These are phyloP conservation scores for Graphium colonna DNA, from an alignment of 2,888 invertebrate genomes.

Conservation along the genomic window DNA sequence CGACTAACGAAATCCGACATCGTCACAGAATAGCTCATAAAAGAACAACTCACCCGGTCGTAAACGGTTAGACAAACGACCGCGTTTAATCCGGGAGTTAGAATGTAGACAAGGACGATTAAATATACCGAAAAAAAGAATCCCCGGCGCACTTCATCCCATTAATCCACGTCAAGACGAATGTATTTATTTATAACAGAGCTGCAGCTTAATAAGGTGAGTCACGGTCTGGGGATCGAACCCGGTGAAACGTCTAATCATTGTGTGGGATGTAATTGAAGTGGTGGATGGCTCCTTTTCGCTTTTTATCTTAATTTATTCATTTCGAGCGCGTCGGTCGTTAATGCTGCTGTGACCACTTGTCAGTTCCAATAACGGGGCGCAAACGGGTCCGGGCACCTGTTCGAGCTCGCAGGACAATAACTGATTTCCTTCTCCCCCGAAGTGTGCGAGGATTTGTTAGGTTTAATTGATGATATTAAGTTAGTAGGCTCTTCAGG, in stretches of 20 bases:
- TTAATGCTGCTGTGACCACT: slow-evolving; percentile 75
- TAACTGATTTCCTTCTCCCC: slow-evolving; percentile 17
- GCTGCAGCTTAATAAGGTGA: slow-evolving; percentile 72
- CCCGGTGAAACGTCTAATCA: slow-evolving; percentile 73
- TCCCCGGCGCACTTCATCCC: slow-evolving; percentile 59
- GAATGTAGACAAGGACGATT: slow-evolving; percentile 70
- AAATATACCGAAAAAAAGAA: slow-evolving; percentile 53
- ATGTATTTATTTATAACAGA: slow-evolving; percentile 70
- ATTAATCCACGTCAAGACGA: slow-evolving; percentile 72
- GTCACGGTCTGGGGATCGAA: slow-evolving; percentile 51
- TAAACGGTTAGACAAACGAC: slow-evolving; percentile 70
- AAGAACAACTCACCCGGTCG: slow-evolving; percentile 57
- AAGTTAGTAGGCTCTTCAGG: too few species aligned
- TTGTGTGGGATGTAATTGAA: slow-evolving; percentile 76
- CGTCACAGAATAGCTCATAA: slow-evolving; percentile 58
- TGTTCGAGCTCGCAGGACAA: slow-evolving; percentile 35
- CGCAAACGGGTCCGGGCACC: slow-evolving; percentile 54
- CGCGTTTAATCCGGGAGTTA: slow-evolving; percentile 73
- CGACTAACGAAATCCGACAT: slow-evolving; percentile 54
- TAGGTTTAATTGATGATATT: neutral
- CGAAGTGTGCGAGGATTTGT: slow-evolving; percentile 2
- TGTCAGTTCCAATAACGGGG: slow-evolving; percentile 72
- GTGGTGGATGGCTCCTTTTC: slow-evolving; percentile 60
- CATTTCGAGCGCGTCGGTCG: slow-evolving; percentile 59
- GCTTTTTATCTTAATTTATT: slow-evolving; percentile 77